phyloP scores from a whole-genome alignment of 2,888 invertebrate genomes.

The Agriopis leucophaearia region DNA sequence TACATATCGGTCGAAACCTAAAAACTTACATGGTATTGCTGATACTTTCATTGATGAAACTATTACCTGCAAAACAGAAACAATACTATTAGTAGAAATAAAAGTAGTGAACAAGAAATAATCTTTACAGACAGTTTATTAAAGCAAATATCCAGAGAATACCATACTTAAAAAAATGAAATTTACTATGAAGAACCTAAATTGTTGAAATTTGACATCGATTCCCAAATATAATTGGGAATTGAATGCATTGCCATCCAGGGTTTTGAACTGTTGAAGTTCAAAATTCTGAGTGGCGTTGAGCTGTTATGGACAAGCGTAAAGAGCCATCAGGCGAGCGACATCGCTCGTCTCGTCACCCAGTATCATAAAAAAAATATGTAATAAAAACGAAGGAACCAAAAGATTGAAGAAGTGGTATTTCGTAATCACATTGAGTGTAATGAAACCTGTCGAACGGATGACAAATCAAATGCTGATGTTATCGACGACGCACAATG shows the following conservation, averaged over 20 bases:
- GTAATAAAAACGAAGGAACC: too few relatives aligned
- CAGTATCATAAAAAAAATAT: too few relatives aligned
- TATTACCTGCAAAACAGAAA: constrained; percentile 25
- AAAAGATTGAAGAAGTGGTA: background rate
- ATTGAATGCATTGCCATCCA: too few relatives aligned
- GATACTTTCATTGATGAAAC: background rate
- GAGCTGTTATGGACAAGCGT: too few relatives aligned
- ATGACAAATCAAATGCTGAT: constrained; percentile 54
- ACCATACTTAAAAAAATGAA: too few relatives aligned
- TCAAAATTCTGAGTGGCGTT: too few relatives aligned
- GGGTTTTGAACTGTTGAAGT: too few relatives aligned
- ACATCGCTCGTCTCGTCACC: too few relatives aligned
- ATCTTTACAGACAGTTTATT: too few relatives aligned
- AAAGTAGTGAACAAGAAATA: background rate
- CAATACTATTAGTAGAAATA: background rate
- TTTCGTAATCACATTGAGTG: constrained; percentile 22
- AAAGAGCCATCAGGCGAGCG: too few relatives aligned
- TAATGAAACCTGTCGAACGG: constrained; percentile 41
- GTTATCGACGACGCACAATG: constrained; percentile 53
- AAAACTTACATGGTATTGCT: constrained; percentile 24
- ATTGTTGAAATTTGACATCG: background rate
- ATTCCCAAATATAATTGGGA: background rate
- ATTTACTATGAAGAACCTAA: too few relatives aligned
- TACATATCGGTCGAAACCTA: background rate
- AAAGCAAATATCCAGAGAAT: too few relatives aligned